Base-by-base conservation (phyloP, 2,797 vertebrate genomes). In the Labeo calbasu region DNA sequence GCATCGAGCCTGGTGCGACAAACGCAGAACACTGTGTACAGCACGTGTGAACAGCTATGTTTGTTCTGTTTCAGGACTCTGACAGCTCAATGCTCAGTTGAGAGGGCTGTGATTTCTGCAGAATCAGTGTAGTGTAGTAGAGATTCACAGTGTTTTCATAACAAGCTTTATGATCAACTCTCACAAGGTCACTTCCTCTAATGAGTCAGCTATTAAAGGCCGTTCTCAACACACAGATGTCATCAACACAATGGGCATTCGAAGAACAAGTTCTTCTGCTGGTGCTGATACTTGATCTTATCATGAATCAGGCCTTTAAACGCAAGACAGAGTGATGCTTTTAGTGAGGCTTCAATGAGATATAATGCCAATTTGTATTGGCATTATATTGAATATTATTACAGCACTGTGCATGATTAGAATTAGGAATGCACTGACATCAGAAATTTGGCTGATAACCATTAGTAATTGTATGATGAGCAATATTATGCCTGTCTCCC, bases 171-270 rank as follows among this genome's bases (percentile, higher is more conserved):
- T 86, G 55, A 69, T 72, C 82, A 79, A 75, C 51, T 46, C 28
- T 55, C 53, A 57, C 84, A 88, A 89, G 88, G 88, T 83, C 79
- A 66, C 59, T 86, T 86, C 61, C 72, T 78, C 77, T 85, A 85
- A 85, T 88, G 48, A 89, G 43, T 86, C 55, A 89, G 43, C 84
- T 23, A 73, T 78, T 61, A 72, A 77, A 43, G 77, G 19, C 28
- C 1, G 5, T 36, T 21, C 43, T 82, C 43, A 40, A 82, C 19
- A 82, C 80, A 59, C 36, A 72, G 13, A 73, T 23, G 25, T 63
- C 40, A 81, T 72, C 68, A 48, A 59, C 23, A 72, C 23, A 61
- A 4, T 28, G 68, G 51, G 7, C 2, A 0, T 28, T 59, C 59
- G 70, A 19, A 61, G 36, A 40, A 25, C 68, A 71, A 25, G 65